Evolutionary conservation across 2,797 vertebrate genomes (phyloP).

Genomic region (Rhodeus uyekii): DNA sequence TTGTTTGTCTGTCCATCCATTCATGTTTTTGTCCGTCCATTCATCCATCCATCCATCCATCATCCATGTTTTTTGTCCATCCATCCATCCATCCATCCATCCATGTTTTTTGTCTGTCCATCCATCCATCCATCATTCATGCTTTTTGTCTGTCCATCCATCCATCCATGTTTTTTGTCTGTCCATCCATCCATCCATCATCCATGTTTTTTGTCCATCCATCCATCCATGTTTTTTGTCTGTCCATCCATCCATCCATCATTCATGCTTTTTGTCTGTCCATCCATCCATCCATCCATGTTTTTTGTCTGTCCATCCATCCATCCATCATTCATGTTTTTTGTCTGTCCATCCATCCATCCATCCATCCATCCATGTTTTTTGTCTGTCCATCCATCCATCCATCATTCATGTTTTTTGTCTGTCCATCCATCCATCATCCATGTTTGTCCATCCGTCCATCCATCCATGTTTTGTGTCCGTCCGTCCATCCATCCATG

Average conservation of each 20-base stretch:
- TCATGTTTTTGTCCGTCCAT: no score
- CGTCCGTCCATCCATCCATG: rapidly evolving
- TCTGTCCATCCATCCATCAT: not conserved
- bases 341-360: not conserved
- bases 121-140: rapidly evolving
- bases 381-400: rapidly evolving
- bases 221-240: rapidly evolving
- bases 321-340: not conserved
- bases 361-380: rapidly evolving
- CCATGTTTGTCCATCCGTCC: rapidly evolving
- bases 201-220: no score
- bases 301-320: rapidly evolving
- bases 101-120: rapidly evolving
- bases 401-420: no score
- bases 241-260: not conserved
- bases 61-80: not conserved
- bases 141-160: rapidly evolving
- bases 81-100: no score
- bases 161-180: not conserved
- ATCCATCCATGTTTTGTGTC: not conserved
- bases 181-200: rapidly evolving
- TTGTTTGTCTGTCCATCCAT: rapidly evolving
- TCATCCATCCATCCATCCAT: rapidly evolving
- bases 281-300: not conserved
- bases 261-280: rapidly evolving